Base-by-base conservation (phyloP, 1,140 invertebrate genomes). In the Cotesia chilonis region DNA sequence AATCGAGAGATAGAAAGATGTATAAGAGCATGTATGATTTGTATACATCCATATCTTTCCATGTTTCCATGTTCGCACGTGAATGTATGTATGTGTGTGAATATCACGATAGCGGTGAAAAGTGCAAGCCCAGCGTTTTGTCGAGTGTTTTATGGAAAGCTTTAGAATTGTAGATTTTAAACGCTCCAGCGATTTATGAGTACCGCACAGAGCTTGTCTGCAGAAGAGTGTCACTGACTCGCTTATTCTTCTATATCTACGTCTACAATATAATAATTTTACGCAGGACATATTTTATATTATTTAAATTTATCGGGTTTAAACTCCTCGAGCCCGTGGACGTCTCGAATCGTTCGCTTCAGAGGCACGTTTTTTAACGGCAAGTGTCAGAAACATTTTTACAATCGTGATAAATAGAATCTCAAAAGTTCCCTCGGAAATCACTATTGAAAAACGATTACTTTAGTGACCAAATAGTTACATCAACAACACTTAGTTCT, bases 361-460 rank as follows among this genome's bases (percentile, higher is more conserved):
- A 28, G 28, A 28, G 28, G 74, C 59, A 57, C 71, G 71, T 59
- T 69, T 20, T 28, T 28, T 28, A 28, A 28, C 28, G 28, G 28
- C 41, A 28, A 71, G 71, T 75, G 77, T 78, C 77, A 76, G 57
- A 76, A 76, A 72, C 77, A 78, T 75, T 71, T 74, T 66, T 78
- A 71, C 9, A 72, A 70, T 76, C 65, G 64, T 76, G 77, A 78
- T 78, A 66, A 75, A 76, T 76, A 71, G 76, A 61, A 28, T 47
- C 41, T 47, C 12, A 47, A 41, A 14, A 68, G 60, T 57, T 70
- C 81, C 83, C 84, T 84, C 82, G 82, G 81, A 7, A 47, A 87
- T 87, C 87, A 86, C 85, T 85, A 87, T 87, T 85, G 84, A 79
- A 84, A 87, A 86, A 83, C 84, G 83, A 86, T 86, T 85, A 87